Evolutionary conservation across 2,797 vertebrate species (phyloP).

Genomic region (Podarcis lilfordi): DNA sequence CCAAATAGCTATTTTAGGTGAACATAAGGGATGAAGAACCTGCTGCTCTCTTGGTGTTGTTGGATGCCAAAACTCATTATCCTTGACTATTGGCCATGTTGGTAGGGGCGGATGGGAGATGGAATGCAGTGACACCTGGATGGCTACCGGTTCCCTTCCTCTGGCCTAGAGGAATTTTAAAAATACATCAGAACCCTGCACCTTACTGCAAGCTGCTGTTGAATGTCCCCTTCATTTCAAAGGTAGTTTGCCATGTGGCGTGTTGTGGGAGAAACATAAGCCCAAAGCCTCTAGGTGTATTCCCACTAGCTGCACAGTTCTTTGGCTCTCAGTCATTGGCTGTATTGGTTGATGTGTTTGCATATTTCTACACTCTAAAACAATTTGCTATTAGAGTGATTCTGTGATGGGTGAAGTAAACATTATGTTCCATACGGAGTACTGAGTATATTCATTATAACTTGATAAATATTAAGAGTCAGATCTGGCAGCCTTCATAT

Average conservation of each 20-base stretch:
- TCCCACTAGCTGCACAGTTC: not conserved
- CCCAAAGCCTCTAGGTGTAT: not conserved
- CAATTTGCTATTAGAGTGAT: not conserved
- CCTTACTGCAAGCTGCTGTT: not conserved
- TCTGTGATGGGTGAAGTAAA: not conserved
- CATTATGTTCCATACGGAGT: not conserved
- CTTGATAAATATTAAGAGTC: not conserved
- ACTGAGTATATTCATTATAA: not conserved
- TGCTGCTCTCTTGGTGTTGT: too few species aligned
- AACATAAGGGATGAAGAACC: too few species aligned
- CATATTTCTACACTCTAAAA: not conserved
- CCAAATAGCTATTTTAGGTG: too few species aligned
- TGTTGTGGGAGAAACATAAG: not conserved
- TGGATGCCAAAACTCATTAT: too few species aligned
- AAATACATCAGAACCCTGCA: not conserved
- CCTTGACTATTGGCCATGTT: too few species aligned
- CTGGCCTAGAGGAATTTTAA: too few species aligned
- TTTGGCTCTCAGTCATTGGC: not conserved
- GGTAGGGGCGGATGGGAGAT: too few species aligned
- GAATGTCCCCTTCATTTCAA: not conserved
- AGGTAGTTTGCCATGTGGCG: too few species aligned
- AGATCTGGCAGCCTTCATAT: not conserved
- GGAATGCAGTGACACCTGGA: too few species aligned
- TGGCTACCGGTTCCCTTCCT: too few species aligned
- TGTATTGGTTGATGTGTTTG: not conserved